Conservation (phyloP, 2,888 invertebrate species). For the Macrosoma leucophasiata region DNA sequence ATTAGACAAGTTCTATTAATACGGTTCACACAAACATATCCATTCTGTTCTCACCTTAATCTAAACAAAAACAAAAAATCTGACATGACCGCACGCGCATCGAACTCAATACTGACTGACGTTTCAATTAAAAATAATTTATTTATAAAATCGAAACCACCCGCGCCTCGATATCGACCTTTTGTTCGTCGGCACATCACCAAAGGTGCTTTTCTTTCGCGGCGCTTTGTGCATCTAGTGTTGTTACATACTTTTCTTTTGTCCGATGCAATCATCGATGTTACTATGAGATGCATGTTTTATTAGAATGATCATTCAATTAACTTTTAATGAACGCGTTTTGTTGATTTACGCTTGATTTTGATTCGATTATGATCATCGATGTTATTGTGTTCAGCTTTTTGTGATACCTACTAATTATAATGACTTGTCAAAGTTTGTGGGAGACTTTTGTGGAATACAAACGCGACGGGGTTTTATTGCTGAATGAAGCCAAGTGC, state of each 20-base stretch:
- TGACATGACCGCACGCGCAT: slow-evolving; percentile 17
- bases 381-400: slow-evolving; percentile 13
- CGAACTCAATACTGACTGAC: slow-evolving; percentile 31
- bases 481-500: too few species aligned
- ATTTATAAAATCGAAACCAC: slow-evolving; percentile 34
- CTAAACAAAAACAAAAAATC: slow-evolving; percentile 18
- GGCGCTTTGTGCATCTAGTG: slow-evolving; percentile 27
- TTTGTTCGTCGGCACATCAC: slow-evolving; percentile 34
- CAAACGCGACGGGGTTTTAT: too few species aligned
- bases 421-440: slow-evolving; percentile 15
- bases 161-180: slow-evolving; percentile 33
- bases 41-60: slow-evolving; percentile 10
- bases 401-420: slow-evolving; percentile 11
- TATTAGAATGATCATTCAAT: slow-evolving; percentile 32
- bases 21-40: too few species aligned
- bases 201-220: slow-evolving; percentile 22
- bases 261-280: slow-evolving; percentile 34
- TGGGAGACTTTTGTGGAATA: too few species aligned
- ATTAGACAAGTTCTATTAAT: too few species aligned
- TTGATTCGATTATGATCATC: slow-evolving; percentile 10
- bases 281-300: slow-evolving; percentile 21
- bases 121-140: slow-evolving; percentile 39
- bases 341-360: slow-evolving; percentile 22
- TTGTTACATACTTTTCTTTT: slow-evolving; percentile 33
- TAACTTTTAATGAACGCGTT: slow-evolving; percentile 30